Conservation (phyloP, 1,140 invertebrate genomes). For the Musca vetustissima region DNA sequence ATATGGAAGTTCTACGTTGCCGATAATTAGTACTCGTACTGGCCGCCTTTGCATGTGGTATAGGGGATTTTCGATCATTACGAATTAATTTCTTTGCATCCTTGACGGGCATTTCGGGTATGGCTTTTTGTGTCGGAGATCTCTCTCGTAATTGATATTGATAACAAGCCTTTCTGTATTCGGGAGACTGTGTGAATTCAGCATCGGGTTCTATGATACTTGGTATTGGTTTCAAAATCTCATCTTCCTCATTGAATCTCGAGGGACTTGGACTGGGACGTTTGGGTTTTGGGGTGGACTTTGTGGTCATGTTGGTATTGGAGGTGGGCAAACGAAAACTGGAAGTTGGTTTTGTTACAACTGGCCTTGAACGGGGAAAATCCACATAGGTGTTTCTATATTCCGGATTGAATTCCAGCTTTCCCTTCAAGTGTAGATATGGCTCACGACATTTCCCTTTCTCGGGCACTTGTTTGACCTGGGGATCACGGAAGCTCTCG, state of each 20-base stretch:
- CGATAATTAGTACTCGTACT: conserved; percentile 31
- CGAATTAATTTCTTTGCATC: conserved; percentile 1
- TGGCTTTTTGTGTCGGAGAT: conserved; percentile 17
- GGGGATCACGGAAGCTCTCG: conserved; percentile 54
- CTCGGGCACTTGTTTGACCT: conserved; percentile 51
- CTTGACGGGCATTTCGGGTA: background rate
- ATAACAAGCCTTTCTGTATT: conserved; percentile 47
- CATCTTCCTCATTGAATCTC: conserved; percentile 13
- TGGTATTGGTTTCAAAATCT: background rate
- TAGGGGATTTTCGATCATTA: background rate
- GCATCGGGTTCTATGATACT: conserved; percentile 10
- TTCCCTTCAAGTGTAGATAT: conserved; percentile 46
- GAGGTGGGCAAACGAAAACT: conserved; percentile 45
- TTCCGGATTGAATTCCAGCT: conserved; percentile 54
- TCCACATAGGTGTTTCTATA: conserved; percentile 51
- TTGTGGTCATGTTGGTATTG: conserved; percentile 17
- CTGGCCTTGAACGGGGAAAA: conserved; percentile 49
- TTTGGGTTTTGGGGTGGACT: conserved; percentile 7
- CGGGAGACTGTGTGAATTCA: conserved; percentile 44
- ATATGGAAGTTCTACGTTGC: conserved; percentile 29
- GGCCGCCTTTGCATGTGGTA: conserved; percentile 30
- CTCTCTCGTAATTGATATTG: conserved; percentile 49
- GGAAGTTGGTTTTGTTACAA: conserved; percentile 49
- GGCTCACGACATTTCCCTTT: conserved; percentile 49
- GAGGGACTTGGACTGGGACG: conserved; percentile 9